Evolutionary conservation across 2,113 vertebrate genomes (phyloP), one percentile per base, ranked within the genome.

Genomic region (Lipotes vexillifer): DNA sequence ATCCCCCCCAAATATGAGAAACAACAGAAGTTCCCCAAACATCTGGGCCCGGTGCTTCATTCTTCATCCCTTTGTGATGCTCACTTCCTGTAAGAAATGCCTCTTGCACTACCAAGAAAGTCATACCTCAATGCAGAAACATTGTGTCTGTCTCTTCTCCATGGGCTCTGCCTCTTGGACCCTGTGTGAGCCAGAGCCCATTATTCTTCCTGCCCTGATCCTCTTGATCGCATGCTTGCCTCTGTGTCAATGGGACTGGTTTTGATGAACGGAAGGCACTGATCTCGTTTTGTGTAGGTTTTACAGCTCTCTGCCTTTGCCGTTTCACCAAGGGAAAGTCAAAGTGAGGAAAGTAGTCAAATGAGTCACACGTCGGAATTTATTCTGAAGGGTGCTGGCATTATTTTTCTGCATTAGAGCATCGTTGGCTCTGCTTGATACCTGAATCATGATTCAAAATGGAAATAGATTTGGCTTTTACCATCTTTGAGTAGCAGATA

Each of bases 311-410:
- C 91, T 92, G 21, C n/a, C 66, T 96, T 97, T 93, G 80, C 78
- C 95, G 29, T 27, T 84, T 96, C 74, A 46, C 63, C 31, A 94
- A 97, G 89, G 31, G 3, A 92, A 98, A 97, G 85, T 96, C 90
- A 96, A 33, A 38, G 13, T 25, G 38, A 44, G 12, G 80, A 31
- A 96, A 90, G 9, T 77, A 83, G 6, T 75, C 52, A 38, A 55
- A 65, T 92, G 75, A 97, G 61, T 97, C 96, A 33, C 0, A 36
- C 3, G 20, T 87, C 17, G 38, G 33, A 52, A 66, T 88, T 65
- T 71, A 82, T 93, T 96, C 74, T 80, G 36, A 94, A 25, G 31
- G 25, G 29, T n/a, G 17, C 38, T 93, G 82, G 71, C 41, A 3
- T 84, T 93, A 66, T 90, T 63, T 49, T 18, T 85, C 41, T 25